These are phyloP conservation scores for Cyanoderma ruficeps DNA, from an alignment of 2,113 vertebrate species.

Conservation along the genomic window DNA sequence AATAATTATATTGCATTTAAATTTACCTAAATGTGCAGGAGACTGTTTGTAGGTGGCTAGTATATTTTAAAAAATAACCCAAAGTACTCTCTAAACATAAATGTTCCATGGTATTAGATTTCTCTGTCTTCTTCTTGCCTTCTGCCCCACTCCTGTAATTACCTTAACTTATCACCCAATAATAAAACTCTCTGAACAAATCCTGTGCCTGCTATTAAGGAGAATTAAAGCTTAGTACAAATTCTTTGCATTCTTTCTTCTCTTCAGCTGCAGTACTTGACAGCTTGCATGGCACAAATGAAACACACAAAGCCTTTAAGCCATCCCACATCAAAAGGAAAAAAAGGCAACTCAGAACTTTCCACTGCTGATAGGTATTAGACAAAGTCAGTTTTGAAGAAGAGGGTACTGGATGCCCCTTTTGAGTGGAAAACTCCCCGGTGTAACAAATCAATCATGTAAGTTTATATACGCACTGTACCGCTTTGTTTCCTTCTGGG, in stretches of 20 bases:
- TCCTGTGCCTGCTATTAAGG: constrained; percentile 20
- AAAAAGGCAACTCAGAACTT: not conserved
- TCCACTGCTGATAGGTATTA: not conserved
- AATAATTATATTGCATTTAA: not conserved
- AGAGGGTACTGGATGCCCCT: not conserved
- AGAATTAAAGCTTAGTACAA: constrained; percentile 35
- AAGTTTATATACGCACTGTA: not conserved
- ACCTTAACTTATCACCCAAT: constrained; percentile 2
- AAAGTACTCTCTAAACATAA: not conserved
- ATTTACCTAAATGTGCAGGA: not conserved
- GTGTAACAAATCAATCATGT: not conserved
- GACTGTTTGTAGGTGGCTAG: not conserved
- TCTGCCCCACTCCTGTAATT: not conserved
- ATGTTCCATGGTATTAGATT: not conserved
- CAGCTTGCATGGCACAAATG: constrained; percentile 30
- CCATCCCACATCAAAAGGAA: not conserved
- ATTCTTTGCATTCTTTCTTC: constrained; percentile 54
- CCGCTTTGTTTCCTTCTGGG: not conserved
- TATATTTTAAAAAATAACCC: not conserved
- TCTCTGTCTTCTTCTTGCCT: not conserved
- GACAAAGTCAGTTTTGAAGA: not conserved
- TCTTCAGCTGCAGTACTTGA: constrained; percentile 14
- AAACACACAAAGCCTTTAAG: constrained; percentile 45
- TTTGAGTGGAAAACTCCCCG: not conserved
- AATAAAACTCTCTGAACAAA: constrained; percentile 47